Evolutionary conservation across 2,113 vertebrate species (phyloP).

Genomic region (Indicator maculatus): DNA sequence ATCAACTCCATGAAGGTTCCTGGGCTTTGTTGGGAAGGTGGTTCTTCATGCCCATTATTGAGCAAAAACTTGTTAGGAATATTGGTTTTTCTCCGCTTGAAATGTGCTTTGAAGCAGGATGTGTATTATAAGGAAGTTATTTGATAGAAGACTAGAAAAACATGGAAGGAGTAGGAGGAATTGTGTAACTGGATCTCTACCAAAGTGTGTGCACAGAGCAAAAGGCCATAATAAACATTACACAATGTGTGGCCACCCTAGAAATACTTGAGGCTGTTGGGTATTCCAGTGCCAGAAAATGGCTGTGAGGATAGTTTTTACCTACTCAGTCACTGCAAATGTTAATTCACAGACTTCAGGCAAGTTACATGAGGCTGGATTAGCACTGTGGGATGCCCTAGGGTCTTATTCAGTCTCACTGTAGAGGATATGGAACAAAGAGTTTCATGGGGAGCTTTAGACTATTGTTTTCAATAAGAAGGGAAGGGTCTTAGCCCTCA

Average conservation of each 20-base stretch:
- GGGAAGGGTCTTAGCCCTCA: not conserved
- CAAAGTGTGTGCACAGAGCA: not conserved
- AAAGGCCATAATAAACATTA: not conserved
- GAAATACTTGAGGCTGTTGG: not conserved
- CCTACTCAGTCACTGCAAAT: not conserved
- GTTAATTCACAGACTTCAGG: constrained; percentile 4
- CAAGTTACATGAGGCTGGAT: constrained; percentile 41
- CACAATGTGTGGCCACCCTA: not conserved
- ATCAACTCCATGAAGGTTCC: not conserved
- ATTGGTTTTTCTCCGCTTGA: not conserved
- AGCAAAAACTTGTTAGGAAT: not conserved
- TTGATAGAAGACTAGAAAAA: not conserved
- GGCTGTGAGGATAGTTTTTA: not conserved
- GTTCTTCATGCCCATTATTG: not conserved
- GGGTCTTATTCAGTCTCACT: not conserved
- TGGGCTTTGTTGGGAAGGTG: not conserved
- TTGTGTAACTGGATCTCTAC: not conserved
- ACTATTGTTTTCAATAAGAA: constrained; percentile 17
- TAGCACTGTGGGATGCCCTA: constrained; percentile 27
- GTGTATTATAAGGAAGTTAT: not conserved
- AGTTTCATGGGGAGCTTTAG: constrained; percentile 41
- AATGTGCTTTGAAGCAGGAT: not conserved
- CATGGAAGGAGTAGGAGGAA: not conserved
- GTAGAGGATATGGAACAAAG: not conserved
- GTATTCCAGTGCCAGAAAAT: not conserved